Base-by-base conservation (phyloP, 2,888 invertebrate species). In the Clusia tigrina region DNA sequence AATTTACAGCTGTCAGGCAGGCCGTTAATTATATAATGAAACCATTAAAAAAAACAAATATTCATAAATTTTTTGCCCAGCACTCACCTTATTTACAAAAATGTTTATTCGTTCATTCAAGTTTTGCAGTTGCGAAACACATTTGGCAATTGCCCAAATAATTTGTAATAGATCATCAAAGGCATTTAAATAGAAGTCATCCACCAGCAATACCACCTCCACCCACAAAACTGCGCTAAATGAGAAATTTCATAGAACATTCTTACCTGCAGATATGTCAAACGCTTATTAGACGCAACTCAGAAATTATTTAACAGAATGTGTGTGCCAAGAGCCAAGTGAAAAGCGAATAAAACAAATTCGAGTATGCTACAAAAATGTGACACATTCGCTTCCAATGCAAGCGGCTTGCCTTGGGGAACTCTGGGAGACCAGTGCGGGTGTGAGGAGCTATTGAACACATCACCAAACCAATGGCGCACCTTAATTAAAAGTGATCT, bases 281-380 rank as follows among this genome's bases (percentile, higher is more conserved):
- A 77, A 72, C 69, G 70, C 78, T 74, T 71, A 76, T 77, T 77
- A 75, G 69, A 57, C 63, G 66, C 68, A 61, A 22, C 51, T 60
- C 38, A 38, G 20, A 38, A 58, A 58, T 53, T 53, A 53, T 23
- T 38, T 37, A 38, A 38, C 23, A 38, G 38, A 24, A 37, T 51
- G 51, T 23, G 42, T n/a, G 42, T 24, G 46, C 24, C 53, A 53
- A 38, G 32, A 32, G 12, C 12, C 26, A 15, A 22, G 23, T 37
- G 37, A 25, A 32, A 58, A 37, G n/a, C n/a, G 17, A 46, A 46
- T 1, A n/a, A 46, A 46, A 46, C 12, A 20, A 46, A 5, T 9
- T 46, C 20, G 17, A n/a, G 3, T n/a, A n/a, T n/a, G n/a, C n/a
- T n/a, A n/a, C n/a, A n/a, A n/a, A n/a, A n/a, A n/a, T n/a, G n/a